phyloP scores from a whole-genome alignment of 2,797 vertebrate genomes.

The Hylomyscus alleni region DNA sequence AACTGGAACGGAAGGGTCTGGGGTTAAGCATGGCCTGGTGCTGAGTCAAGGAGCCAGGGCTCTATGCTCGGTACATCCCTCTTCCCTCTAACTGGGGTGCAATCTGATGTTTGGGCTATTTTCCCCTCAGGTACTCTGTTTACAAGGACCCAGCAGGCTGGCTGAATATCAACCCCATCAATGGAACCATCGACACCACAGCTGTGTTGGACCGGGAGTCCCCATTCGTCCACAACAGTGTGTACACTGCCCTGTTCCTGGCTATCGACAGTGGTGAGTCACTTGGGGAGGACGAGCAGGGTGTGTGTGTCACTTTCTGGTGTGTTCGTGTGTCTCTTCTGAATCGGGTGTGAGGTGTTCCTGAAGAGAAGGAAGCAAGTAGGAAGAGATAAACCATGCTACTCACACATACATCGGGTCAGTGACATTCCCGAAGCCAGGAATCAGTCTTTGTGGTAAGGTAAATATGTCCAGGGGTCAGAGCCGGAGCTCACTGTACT shows the following conservation, averaged over 20 bases:
- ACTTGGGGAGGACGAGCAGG: neutral
- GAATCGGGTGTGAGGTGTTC: neutral
- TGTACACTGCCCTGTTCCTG: slow-evolving; percentile 96
- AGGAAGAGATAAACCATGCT: neutral
- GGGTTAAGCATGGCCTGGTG: neutral
- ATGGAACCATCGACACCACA: slow-evolving; percentile 95
- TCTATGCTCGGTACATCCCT: neutral
- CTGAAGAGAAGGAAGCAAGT: neutral
- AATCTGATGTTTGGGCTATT: neutral
- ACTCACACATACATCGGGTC: rapidly evolving
- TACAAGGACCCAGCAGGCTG: slow-evolving; percentile 96
- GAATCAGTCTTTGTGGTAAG: neutral
- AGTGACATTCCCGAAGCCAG: too few relatives aligned
- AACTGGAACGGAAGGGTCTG: neutral
- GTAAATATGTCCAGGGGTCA: neutral
- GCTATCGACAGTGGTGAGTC: slow-evolving; percentile 97
- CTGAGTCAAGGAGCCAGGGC: neutral
- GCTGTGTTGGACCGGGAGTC: slow-evolving; percentile 96
- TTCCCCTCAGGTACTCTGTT: slow-evolving; percentile 92
- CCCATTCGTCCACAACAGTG: slow-evolving; percentile 93
- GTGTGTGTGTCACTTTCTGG: neutral
- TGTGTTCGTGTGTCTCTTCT: neutral
- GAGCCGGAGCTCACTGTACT: neutral
- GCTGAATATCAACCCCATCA: slow-evolving; percentile 96
- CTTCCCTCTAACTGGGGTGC: neutral